Evolutionary conservation across 2,797 vertebrate genomes (phyloP).

Genomic region (Notolepis coatsorum): DNA sequence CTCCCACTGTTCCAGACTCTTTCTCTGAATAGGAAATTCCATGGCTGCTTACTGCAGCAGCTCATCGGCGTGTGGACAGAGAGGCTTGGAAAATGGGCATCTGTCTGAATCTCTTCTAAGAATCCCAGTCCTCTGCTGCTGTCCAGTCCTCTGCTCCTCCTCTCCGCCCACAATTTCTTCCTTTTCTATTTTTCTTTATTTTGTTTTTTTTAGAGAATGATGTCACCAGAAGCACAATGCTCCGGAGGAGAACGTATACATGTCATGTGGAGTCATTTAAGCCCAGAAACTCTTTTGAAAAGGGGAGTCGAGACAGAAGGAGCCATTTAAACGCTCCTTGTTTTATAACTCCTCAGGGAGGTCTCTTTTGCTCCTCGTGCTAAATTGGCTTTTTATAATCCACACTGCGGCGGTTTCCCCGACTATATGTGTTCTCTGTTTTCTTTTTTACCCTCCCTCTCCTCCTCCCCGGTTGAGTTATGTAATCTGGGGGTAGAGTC

Average conservation of each 20-base stretch:
- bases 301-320: not conserved
- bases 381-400: constrained; percentile 1
- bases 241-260: not conserved
- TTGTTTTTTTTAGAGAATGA: too few species aligned
- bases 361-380: not conserved
- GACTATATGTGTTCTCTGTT: not conserved
- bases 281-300: not conserved
- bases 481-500: not conserved
- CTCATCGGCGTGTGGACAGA: too few species aligned
- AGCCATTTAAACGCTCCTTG: not conserved
- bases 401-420: not conserved
- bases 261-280: not conserved
- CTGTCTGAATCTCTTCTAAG: too few species aligned
- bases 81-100: too few species aligned
- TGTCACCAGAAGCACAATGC: too few species aligned
- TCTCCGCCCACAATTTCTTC: too few species aligned
- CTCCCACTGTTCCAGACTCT: too few species aligned
- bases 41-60: too few species aligned
- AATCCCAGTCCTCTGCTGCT: too few species aligned
- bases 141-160: too few species aligned
- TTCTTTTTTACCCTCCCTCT: not conserved
- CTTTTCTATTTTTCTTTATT: too few species aligned
- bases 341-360: not conserved
- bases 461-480: not conserved
- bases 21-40: too few species aligned